Base-by-base conservation (phyloP, 2,797 vertebrate species). In the Syngnathus rostellatus region DNA sequence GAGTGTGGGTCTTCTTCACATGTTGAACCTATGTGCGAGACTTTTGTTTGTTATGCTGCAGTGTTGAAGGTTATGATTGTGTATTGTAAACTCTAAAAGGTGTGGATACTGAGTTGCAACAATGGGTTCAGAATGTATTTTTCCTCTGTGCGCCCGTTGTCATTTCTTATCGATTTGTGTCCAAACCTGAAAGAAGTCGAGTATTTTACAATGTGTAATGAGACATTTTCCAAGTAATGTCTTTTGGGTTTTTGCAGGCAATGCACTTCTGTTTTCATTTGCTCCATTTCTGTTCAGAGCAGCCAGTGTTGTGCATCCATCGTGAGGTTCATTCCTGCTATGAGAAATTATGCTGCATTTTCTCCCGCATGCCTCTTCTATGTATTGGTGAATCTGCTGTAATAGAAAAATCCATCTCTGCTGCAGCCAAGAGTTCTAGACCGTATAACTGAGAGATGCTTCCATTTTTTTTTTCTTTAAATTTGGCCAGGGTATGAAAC, bases 231-330 rank as follows among this genome's bases (percentile, higher is more conserved):
- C 45, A 8, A 46, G 60, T 67, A 46, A 60, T 67, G 63, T 72
- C 75, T 84, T 64, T 70, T 54, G 62, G 25, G 74, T 83, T 86
- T 86, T 84, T 48, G 68, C 67, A 74, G 66, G 76, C 31, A 83
- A 85, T 84, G 84, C 76, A 83, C 83, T 83, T 79, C 68, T 77
- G 71, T 77, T 85, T 86, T 86, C 70, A 65, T 83, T 82, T 69
- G 69, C 85, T 85, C 71, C 74, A 74, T 87, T 84, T 82, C 77
- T 76, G 77, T 77, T 75, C 72, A 77, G 66, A 54, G 65, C 57
- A 65, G 74, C 41, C 74, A 46, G 73, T 63, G 73, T 55, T 59
- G 66, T 66, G 72, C 74, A 69, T 83, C 77, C 66, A 21, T 71
- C 64, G 70, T 17, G 72, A 81, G 75, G 70, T 80, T 77, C 74